These are phyloP conservation scores for Plutomurus gul DNA, from an alignment of 1,140 invertebrate genomes.

Conservation along the genomic window DNA sequence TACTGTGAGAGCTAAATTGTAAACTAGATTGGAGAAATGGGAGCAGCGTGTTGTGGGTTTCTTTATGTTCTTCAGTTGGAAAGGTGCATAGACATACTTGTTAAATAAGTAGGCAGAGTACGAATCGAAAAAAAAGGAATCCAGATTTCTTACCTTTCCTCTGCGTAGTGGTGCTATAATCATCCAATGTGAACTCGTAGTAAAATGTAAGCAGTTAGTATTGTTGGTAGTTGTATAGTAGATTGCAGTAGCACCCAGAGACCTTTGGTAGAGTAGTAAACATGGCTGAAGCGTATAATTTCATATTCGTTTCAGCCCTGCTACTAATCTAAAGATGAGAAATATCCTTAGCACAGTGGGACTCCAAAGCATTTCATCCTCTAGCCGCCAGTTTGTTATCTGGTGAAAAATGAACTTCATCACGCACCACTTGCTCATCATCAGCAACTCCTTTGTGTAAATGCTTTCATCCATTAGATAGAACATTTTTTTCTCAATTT, in stretches of 20 bases:
- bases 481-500: conserved; percentile 13
- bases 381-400: conserved; percentile 16
- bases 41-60: too few species aligned
- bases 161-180: neutral
- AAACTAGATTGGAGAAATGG: too few species aligned
- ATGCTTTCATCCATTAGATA: conserved; percentile 11
- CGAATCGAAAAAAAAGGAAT: conserved; percentile 12
- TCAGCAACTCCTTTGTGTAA: conserved; percentile 20
- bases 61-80: too few species aligned
- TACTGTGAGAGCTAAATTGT: too few species aligned
- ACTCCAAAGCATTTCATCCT: neutral
- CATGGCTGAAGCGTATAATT: neutral
- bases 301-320: neutral
- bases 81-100: too few species aligned
- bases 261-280: too few species aligned
- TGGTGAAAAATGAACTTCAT: conserved; percentile 24
- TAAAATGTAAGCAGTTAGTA: too few species aligned
- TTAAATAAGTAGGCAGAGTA: too few species aligned
- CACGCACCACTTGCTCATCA: conserved; percentile 24
- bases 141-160: neutral
- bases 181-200: too few species aligned
- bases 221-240: too few species aligned
- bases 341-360: neutral
- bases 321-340: conserved; percentile 6
- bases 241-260: too few species aligned